These are phyloP conservation scores for Penaeus vannamei DNA, from an alignment of 1,140 invertebrate genomes.

Conservation along the genomic window DNA sequence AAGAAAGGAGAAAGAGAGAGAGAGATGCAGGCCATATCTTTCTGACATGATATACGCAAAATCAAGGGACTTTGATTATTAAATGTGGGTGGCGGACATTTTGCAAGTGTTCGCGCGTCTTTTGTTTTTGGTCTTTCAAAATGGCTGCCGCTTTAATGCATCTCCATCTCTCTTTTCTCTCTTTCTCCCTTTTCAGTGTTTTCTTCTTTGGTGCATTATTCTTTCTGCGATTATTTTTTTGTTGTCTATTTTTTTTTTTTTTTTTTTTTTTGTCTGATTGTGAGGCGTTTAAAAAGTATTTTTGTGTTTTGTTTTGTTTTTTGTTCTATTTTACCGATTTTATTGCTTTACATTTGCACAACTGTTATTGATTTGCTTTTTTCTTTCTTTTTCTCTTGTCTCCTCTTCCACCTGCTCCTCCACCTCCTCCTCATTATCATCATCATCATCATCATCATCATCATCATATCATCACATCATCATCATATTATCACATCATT, in stretches of 20 bases:
- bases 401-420: not conserved
- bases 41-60: too few species aligned
- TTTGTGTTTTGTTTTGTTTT: not conserved
- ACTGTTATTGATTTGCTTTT: not conserved
- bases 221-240: not conserved
- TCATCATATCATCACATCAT: not conserved
- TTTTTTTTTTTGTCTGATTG: too few species aligned
- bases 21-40: too few species aligned
- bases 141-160: not conserved
- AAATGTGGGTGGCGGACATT: too few species aligned
- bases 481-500: too few species aligned
- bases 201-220: not conserved
- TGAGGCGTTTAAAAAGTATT: too few species aligned
- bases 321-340: not conserved
- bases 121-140: conserved; percentile 2
- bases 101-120: not conserved
- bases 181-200: not conserved
- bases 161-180: not conserved
- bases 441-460: too few species aligned
- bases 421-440: not conserved
- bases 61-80: too few species aligned
- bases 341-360: not conserved
- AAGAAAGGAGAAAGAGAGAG: too few species aligned
- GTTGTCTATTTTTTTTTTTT: too few species aligned
- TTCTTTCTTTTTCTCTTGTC: not conserved